Evolutionary conservation across 2,888 invertebrate genomes (phyloP).

Genomic region (Latrodectus hesperus): DNA sequence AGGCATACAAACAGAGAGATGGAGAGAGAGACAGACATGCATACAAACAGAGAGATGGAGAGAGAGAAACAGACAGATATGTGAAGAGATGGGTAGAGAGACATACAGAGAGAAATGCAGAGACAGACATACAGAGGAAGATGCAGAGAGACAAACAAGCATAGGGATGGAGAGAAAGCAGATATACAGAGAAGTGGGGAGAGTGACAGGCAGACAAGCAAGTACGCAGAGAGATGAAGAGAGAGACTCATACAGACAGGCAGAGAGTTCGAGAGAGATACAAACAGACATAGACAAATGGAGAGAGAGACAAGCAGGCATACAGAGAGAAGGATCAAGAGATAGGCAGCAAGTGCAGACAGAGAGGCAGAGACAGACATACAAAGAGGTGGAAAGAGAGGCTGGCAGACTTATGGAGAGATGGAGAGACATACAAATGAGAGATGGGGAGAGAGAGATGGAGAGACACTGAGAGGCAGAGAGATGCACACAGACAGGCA

Average conservation of each 20-base stretch:
- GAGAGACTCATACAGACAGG: not conserved
- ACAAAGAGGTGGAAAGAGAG: not conserved
- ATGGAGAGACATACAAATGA: too few species aligned
- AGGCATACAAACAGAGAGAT: too few species aligned
- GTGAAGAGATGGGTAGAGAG: not conserved
- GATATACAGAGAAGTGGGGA: not conserved
- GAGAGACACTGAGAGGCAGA: too few species aligned
- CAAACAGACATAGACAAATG: not conserved
- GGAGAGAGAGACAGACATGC: too few species aligned
- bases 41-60: too few species aligned
- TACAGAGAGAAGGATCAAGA: too few species aligned
- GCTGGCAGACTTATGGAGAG: not conserved
- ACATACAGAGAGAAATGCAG: not conserved
- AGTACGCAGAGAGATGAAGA: not conserved
- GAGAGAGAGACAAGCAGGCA: not conserved
- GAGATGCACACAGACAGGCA: not conserved
- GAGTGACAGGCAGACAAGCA: not conserved
- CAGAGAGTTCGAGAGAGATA: not conserved
- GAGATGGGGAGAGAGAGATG: too few species aligned
- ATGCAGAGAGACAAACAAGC: not conserved
- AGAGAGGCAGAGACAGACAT: not conserved
- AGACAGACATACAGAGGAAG: not conserved
- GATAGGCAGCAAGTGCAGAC: too few species aligned
- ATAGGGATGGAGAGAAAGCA: not conserved
- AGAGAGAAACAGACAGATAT: not conserved